Base-by-base conservation (phyloP, 2,888 invertebrate species). In the Pyrrhosoma nymphula region DNA sequence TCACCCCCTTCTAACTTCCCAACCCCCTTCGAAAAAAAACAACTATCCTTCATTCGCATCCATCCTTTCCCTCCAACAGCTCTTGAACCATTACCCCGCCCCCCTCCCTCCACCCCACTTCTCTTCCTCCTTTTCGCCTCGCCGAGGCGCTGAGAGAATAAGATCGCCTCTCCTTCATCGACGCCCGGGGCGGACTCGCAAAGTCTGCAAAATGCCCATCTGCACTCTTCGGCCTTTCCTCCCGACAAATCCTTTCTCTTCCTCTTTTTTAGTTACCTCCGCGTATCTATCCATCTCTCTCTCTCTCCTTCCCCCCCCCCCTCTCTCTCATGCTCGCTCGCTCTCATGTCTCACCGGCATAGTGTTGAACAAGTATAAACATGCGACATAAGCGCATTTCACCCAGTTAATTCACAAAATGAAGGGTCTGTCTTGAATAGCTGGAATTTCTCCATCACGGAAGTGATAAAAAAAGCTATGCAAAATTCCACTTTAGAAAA, bases 121-220 rank as follows among this genome's bases (percentile, higher is more conserved):
- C n/a, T n/a, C n/a, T n/a, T n/a, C n/a, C n/a, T n/a, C 69, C 16
- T 60, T 60, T 60, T 12, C 6, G 10, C 47, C 47, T 39, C 18
- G 30, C 35, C 30, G 88, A 90, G n/a, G 56, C 56, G 90, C 56
- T 20, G n/a, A 90, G 90, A 90, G 60, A 60, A 90, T 90, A 56
- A 91, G 90, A 91, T 30, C 90, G 35, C 56, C 90, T 60, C 69
- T 60, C 23, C 23, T 60, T 30, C 90, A 60, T 56, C 60, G 30
- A 12, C 60, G 90, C 90, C 90, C 60, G 20, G 69, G 60, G 60
- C 56, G 90, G 35, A 35, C 56, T 60, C 30, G 30, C 30, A 23
- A 20, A 56, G 90, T 60, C 60, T 35, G 90, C 60, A 60, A 60
- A 35, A 91, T 60, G 35, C 56, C 35, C 90, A 39, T 55, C 55